Conservation (phyloP, 2,797 vertebrate species). For the Salmo trutta region DNA sequence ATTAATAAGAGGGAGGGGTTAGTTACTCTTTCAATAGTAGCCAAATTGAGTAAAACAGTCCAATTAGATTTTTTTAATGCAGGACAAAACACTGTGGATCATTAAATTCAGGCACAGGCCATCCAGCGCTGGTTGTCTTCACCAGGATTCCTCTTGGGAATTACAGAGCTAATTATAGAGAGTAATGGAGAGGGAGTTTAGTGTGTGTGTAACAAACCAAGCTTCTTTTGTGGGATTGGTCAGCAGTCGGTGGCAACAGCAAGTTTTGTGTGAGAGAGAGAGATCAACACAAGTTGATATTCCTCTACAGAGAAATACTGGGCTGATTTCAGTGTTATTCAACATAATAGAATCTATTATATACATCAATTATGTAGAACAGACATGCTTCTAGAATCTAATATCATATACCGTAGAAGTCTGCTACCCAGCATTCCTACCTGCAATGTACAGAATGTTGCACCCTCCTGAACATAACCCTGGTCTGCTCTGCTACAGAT, state of each 20-base stretch:
- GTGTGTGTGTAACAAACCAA: neutral
- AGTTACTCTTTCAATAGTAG: conserved; percentile 19
- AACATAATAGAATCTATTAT: too few relatives aligned
- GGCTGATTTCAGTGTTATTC: too few relatives aligned
- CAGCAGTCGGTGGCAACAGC: neutral
- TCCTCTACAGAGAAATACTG: too few relatives aligned
- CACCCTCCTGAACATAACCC: too few relatives aligned
- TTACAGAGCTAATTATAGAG: conserved; percentile 58
- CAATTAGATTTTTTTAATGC: conserved; percentile 47
- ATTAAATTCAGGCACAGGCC: conserved; percentile 55
- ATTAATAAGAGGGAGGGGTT: too few relatives aligned
- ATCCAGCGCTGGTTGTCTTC: conserved; percentile 49
- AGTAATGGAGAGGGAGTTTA: neutral
- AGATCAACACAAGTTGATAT: neutral
- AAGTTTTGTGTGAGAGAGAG: neutral
- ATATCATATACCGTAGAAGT: too few relatives aligned
- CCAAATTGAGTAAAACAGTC: conserved; percentile 2
- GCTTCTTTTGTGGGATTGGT: neutral
- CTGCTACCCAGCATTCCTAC: too few relatives aligned
- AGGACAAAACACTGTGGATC: conserved; percentile 56
- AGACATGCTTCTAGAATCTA: too few relatives aligned
- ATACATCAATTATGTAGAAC: too few relatives aligned
- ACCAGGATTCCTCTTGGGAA: conserved; percentile 42
- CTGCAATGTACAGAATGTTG: too few relatives aligned
- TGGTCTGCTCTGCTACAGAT: too few relatives aligned